Evolutionary conservation across 2,888 invertebrate genomes (phyloP).

Genomic region (Amphipoea oculea): DNA sequence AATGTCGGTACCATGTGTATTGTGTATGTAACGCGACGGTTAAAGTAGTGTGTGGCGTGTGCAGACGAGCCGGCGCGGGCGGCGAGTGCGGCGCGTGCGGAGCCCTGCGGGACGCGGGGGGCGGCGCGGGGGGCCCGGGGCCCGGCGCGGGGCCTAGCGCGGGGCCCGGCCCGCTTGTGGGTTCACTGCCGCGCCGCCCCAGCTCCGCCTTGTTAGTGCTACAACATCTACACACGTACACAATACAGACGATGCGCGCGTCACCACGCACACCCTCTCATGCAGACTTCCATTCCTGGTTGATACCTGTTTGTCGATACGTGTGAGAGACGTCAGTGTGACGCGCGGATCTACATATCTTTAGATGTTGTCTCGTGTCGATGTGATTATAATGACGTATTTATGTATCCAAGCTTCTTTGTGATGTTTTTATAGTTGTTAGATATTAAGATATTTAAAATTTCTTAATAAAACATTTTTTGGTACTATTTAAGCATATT

Average conservation of each 20-base stretch:
- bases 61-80: conserved; percentile 62
- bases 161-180: conserved; percentile 59
- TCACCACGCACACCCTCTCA: neutral
- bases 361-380: conserved; percentile 79
- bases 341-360: conserved; percentile 47
- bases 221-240: conserved; percentile 49
- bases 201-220: conserved; percentile 80
- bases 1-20: conserved; percentile 2
- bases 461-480: conserved; percentile 44
- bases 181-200: conserved; percentile 81
- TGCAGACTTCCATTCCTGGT: neutral
- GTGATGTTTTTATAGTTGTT: conserved; percentile 45
- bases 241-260: conserved; percentile 42
- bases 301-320: accelerated
- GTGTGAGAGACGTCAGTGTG: conserved; percentile 3
- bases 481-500: conserved; percentile 37
- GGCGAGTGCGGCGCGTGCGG: conserved; percentile 40
- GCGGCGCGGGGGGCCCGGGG: conserved; percentile 22
- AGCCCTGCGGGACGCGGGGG: conserved; percentile 29
- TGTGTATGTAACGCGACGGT: conserved; percentile 8
- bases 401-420: conserved; percentile 53
- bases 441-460: conserved; percentile 16
- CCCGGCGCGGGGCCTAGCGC: conserved; percentile 7
- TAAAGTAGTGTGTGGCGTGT: conserved; percentile 40
- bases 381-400: conserved; percentile 61